Evolutionary conservation across 1,140 invertebrate species (phyloP).

Genomic region (Holcopasites calliopsidis): DNA sequence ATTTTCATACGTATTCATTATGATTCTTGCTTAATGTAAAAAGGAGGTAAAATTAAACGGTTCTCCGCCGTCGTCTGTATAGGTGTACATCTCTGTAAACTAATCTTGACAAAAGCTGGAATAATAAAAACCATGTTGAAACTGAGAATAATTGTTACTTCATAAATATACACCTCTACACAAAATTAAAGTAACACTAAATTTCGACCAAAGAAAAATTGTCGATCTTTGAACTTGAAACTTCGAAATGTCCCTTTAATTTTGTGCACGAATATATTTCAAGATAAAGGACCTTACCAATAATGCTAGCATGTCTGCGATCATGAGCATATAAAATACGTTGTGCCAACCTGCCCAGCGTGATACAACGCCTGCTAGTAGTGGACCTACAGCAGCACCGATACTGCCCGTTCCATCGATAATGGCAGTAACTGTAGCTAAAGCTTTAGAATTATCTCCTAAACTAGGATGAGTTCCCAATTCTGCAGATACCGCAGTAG

Average conservation of each 20-base stretch:
- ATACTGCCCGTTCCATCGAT: constrained; percentile 98
- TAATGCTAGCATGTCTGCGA: constrained; percentile 89
- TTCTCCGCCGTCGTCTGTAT: constrained; percentile 67
- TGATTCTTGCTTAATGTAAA: constrained; percentile 1
- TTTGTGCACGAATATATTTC: no score
- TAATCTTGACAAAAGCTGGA: constrained; percentile 72
- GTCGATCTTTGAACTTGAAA: no score
- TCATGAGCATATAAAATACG: constrained; percentile 96
- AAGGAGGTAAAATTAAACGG: constrained; percentile 54
- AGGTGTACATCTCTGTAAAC: constrained; percentile 71
- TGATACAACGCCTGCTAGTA: constrained; percentile 92
- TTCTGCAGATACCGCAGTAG: constrained; percentile 97
- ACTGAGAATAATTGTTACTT: background rate
- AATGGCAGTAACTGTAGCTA: constrained; percentile 97
- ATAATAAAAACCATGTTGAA: constrained; percentile 19
- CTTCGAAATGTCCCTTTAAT: no score
- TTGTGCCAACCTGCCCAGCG: constrained; percentile 86
- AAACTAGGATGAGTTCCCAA: constrained; percentile 93
- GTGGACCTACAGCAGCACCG: constrained; percentile 93
- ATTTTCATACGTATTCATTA: constrained; percentile 38
- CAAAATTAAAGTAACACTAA: no score
- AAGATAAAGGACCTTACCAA: constrained; percentile 77
- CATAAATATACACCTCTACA: no score
- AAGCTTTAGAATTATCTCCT: constrained; percentile 91
- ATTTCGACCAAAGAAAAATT: no score